Evolutionary conservation across 2,113 vertebrate genomes (phyloP).

Genomic region (Pterocles gutturalis): DNA sequence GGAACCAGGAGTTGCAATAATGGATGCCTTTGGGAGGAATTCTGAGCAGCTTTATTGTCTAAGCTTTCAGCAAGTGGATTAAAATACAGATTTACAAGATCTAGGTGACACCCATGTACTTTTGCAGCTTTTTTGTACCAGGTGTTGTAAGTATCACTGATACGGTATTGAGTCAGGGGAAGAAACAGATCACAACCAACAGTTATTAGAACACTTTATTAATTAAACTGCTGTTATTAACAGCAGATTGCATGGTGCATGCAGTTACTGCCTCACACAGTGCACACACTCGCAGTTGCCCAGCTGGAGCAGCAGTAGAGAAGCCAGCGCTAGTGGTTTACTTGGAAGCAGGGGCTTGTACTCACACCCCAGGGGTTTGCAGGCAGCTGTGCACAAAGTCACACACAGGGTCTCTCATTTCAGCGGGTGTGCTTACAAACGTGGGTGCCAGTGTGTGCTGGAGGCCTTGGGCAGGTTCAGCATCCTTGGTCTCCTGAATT

Average conservation of each 20-base stretch:
- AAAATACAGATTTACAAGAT: not conserved
- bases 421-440: not conserved
- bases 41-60: not conserved
- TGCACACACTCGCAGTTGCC: accelerated
- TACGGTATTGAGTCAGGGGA: not conserved
- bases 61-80: not conserved
- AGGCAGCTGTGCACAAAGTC: not conserved
- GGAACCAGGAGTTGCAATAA: not conserved
- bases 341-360: accelerated
- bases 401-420: accelerated
- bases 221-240: not conserved
- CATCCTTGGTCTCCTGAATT: not conserved
- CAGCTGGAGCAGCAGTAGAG: not conserved
- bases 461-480: not conserved
- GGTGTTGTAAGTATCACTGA: not conserved
- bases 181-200: not conserved
- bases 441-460: not conserved
- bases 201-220: not conserved
- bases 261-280: not conserved
- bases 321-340: accelerated
- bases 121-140: not conserved
- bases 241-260: accelerated
- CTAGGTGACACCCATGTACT: not conserved
- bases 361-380: accelerated
- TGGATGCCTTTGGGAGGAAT: not conserved